Base-by-base conservation (phyloP, 2,888 invertebrate species). In the Criorhina ranunculi region DNA sequence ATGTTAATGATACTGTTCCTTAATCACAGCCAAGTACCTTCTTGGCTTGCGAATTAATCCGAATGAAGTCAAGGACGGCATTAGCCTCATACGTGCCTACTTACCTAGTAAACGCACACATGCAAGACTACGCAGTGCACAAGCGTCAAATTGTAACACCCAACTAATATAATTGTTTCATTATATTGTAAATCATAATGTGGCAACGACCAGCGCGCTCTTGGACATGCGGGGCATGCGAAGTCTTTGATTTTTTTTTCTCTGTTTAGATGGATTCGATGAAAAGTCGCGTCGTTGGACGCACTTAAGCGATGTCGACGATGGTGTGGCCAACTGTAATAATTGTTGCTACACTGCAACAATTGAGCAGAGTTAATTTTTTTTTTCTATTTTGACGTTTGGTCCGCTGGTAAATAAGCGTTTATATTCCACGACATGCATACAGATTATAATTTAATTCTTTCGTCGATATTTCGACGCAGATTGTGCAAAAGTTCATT, bases 11-110 rank as follows among this genome's bases (percentile, higher is more conserved):
- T 79, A 79, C 51, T 79, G 69, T 72, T 75, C 85, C 85, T 80
- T 85, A 85, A 79, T 85, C 83, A 75, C 64, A 75, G 75, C 85
- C 80, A 80, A 76, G 59, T 69, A 53, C 75, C 80, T 85, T 85
- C 85, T 85, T 85, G 85, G 85, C 85, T 85, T 76, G 85, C 75
- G 66, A 80, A 80, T 80, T 70, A 70, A 79, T 85, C 75, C 70
- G 80, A 85, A 85, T 70, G 80, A 76, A 85, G 85, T 85, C 85
- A 85, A 85, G 85, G 80, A 55, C 85, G 80, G 53, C 85, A 80
- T 85, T 85, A 85, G 85, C 85, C 80, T 49, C 57, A 85, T 85
- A 85, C 85, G 85, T 85, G 85, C 72, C 78, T 78, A 51, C 72
- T 53, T 53, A 60, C 11, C 9, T 19, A n/a, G 9, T 17, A 57